Evolutionary conservation across 2,113 vertebrate genomes (phyloP), one percentile per base, ranked within the genome.

Genomic region (Datnioides undecimradiatus): DNA sequence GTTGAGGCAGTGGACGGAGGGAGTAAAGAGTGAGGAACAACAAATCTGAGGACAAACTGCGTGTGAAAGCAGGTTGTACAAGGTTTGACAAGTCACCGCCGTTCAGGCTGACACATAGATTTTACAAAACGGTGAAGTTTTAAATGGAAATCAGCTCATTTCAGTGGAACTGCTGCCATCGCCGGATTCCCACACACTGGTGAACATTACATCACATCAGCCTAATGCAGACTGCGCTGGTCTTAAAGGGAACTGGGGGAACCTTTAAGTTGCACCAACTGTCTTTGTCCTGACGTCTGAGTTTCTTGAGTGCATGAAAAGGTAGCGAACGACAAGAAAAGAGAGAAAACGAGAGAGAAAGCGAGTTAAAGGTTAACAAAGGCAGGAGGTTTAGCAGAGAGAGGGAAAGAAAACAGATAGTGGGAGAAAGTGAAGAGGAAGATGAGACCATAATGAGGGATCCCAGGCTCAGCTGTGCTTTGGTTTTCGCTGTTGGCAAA

Each of bases 401-500:
- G 40, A n/a, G 13, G 2, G 1, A 33, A 11, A n/a, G 57, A 11
- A n/a, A 36, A 59, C 33, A 23, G 6, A 31, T n/a, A n/a, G 10
- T 36, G 31, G 43, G 13, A 58, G 34, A 71, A 57, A 73, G 48
- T 17, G 36, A 34, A 1, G 65, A 33, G 54, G 21, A 13, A 33
- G n/a, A 59, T 25, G 65, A 33, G 25, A 71, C 14, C 7, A 36
- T 36, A 54, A 83, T 46, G 48, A 77, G 54, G 31, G 54, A 58
- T 54, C 16, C 11, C 29, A 68, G 25, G 8, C 60, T 72, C 59
- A 69, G 76, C 79, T 76, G 19, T 57, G 40, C 52, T 59, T 73
- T 36, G 60, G 49, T 83, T 79, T 83, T 17, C 33, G 83, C 66
- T 64, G 54, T 54, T 73, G 79, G 69, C 60, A 83, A 85, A 82